Percentiles rank a stretch among this genome's conserved stretches.
phyloP scores from a whole-genome alignment of 2,113 vertebrate genomes.

The Oenanthe oenanthe region DNA sequence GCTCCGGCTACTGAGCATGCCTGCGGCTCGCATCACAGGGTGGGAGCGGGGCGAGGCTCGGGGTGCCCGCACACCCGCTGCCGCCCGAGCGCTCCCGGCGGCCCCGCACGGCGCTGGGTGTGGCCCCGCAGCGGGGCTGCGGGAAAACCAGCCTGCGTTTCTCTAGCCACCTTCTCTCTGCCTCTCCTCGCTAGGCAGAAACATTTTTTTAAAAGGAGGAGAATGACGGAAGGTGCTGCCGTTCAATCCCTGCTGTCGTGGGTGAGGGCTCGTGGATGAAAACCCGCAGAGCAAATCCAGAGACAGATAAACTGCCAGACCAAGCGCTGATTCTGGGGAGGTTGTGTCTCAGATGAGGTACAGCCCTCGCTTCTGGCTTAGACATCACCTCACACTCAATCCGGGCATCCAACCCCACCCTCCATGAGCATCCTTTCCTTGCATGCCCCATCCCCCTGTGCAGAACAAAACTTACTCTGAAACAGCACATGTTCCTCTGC shows the following conservation, averaged over 20 bases:
- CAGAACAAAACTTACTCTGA: not conserved
- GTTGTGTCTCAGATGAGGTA: not conserved
- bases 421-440: not conserved
- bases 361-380: not conserved
- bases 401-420: too few relatives aligned
- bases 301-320: not conserved
- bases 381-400: not conserved
- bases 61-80: not conserved
- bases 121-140: not conserved
- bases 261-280: not conserved
- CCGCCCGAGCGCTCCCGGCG: not conserved
- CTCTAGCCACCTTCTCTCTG: not conserved
- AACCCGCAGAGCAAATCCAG: not conserved
- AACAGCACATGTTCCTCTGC: not conserved
- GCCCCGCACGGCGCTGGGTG: not conserved
- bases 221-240: not conserved
- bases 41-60: not conserved
- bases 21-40: conserved; percentile 33
- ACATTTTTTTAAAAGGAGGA: rapidly evolving
- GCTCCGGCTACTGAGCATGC: conserved; percentile 69
- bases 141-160: rapidly evolving
- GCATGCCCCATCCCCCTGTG: rapidly evolving
- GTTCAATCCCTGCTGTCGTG: not conserved
- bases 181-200: not conserved
- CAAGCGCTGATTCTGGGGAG: not conserved